phyloP scores from a whole-genome alignment of 2,888 invertebrate species.

The Heliothis peltigera region DNA sequence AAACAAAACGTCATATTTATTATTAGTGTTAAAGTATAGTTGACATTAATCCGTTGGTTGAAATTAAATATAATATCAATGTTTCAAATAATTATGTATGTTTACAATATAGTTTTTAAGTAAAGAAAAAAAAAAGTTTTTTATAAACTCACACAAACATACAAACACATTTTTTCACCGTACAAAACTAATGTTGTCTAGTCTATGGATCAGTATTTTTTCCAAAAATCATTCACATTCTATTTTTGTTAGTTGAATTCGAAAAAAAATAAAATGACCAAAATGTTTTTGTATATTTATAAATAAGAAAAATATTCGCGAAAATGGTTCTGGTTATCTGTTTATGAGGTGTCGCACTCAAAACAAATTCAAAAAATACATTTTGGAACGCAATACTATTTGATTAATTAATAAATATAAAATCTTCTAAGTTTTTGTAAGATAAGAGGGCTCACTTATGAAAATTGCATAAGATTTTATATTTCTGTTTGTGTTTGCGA shows the following conservation, averaged over 20 bases:
- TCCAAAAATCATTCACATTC: constrained; percentile 64
- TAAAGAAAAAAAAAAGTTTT: constrained; percentile 44
- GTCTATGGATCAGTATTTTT: constrained; percentile 74
- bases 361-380: constrained; percentile 33
- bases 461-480: constrained; percentile 75
- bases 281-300: constrained; percentile 82
- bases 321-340: constrained; percentile 63
- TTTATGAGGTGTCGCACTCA: constrained; percentile 62
- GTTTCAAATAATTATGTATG: constrained; percentile 64
- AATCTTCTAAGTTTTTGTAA: constrained; percentile 72
- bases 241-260: constrained; percentile 69
- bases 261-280: constrained; percentile 78
- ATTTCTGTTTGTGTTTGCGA: constrained; percentile 67
- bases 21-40: constrained; percentile 73
- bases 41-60: constrained; percentile 63
- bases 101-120: constrained; percentile 66
- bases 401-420: constrained; percentile 68
- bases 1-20: constrained; percentile 71
- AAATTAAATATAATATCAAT: constrained; percentile 66
- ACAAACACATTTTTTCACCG: constrained; percentile 61
- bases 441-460: constrained; percentile 82
- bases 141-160: constrained; percentile 63
- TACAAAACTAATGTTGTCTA: constrained; percentile 71
- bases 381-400: constrained; percentile 40
- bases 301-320: constrained; percentile 70